phyloP scores from a whole-genome alignment of 1,140 invertebrate species.

The Lepidostoma basale region DNA sequence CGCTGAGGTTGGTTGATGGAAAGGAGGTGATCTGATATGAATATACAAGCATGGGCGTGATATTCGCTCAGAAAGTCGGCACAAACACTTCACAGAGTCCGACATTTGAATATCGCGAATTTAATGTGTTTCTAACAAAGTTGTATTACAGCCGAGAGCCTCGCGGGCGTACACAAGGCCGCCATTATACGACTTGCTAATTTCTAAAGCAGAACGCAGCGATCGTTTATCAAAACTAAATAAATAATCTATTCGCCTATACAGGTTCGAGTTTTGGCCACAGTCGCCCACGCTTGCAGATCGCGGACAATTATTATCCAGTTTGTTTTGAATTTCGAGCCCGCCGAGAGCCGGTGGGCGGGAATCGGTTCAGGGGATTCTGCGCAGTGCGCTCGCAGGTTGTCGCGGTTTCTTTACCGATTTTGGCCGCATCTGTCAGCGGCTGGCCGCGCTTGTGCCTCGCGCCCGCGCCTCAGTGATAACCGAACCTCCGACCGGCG shows the following conservation, averaged over 20 bases:
- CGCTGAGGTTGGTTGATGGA: too few relatives aligned
- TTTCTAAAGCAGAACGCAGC: conserved; percentile 11
- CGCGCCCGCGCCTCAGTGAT: conserved; percentile 1
- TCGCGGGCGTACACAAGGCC: conserved; percentile 2
- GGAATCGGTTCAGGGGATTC: not conserved
- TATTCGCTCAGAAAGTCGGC: too few relatives aligned
- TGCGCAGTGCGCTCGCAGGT: conserved; percentile 7
- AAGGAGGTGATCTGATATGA: too few relatives aligned
- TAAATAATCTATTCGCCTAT: conserved; percentile 11
- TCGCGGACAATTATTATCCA: not conserved
- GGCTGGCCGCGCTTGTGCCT: not conserved
- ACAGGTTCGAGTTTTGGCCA: not conserved
- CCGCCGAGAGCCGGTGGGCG: conserved; percentile 7
- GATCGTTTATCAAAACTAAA: conserved; percentile 16
- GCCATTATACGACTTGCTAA: conserved; percentile 8
- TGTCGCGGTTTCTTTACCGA: conserved; percentile 6
- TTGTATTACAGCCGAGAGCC: too few relatives aligned
- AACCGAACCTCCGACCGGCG: conserved; percentile 23
- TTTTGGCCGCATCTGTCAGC: conserved; percentile 24
- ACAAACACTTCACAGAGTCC: too few relatives aligned
- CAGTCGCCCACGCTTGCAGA: conserved; percentile 1
- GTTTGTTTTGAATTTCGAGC: conserved; percentile 12
- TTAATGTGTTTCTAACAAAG: too few relatives aligned
- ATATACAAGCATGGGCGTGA: too few relatives aligned
- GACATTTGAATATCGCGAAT: too few relatives aligned